Conservation (phyloP, 2,888 invertebrate species). For the Lycia hirtaria region DNA sequence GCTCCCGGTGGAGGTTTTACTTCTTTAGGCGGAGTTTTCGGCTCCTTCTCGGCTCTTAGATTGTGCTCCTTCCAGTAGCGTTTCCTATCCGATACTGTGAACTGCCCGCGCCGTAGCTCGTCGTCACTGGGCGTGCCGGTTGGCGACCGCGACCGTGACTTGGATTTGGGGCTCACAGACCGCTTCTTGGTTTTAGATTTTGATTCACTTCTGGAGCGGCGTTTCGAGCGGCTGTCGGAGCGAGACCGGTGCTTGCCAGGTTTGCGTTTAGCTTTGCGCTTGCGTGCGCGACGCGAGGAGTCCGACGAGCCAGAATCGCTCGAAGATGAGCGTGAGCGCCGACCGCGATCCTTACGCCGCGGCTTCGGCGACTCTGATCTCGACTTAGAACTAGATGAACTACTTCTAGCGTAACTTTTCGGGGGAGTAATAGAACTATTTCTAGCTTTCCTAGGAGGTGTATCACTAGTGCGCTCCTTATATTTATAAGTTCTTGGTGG, state of each 20-base stretch:
- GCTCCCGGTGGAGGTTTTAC: constrained; percentile 75
- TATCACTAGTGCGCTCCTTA: constrained; percentile 53
- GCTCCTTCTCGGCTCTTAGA: constrained; percentile 59
- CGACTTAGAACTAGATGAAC: constrained; percentile 52
- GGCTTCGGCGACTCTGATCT: constrained; percentile 48
- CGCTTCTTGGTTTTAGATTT: constrained; percentile 56
- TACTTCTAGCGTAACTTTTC: constrained; percentile 68
- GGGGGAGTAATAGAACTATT: constrained; percentile 75
- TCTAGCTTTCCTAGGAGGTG: constrained; percentile 57
- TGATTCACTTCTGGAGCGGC: constrained; percentile 57
- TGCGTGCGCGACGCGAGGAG: constrained; percentile 54
- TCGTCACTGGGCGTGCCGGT: constrained; percentile 70
- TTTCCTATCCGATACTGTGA: constrained; percentile 78
- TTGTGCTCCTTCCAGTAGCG: constrained; percentile 77
- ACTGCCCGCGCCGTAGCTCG: constrained; percentile 76
- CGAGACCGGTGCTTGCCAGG: constrained; percentile 46
- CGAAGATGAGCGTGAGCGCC: constrained; percentile 47
- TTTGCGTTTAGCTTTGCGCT: constrained; percentile 53
- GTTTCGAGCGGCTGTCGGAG: constrained; percentile 60
- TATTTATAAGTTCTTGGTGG: constrained; percentile 60
- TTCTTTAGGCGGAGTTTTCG: constrained; percentile 67
- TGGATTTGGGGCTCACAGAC: constrained; percentile 47
- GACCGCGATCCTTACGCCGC: constrained; percentile 45
- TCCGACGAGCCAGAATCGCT: constrained; percentile 52
- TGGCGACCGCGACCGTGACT: constrained; percentile 60